A percentile compares a stretch with the other conserved stretches of the same genome.
Evolutionary conservation across 2,888 invertebrate genomes (phyloP).

Genomic region (Dolichopus griseipennis): DNA sequence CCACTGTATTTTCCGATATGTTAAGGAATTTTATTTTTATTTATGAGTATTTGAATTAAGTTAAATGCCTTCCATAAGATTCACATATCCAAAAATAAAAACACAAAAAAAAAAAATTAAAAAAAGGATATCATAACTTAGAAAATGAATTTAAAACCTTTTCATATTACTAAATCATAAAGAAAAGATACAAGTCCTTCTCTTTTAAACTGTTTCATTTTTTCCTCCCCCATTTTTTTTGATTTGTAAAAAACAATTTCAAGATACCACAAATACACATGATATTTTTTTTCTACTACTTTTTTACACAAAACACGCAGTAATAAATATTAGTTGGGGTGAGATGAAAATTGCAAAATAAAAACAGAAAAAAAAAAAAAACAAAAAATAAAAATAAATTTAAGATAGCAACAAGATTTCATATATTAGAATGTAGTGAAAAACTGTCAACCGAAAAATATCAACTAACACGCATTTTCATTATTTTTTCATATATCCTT

Average conservation of each 20-base stretch:
- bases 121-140: background rate
- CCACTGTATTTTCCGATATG: too few species aligned
- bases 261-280: background rate
- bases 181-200: background rate
- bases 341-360: too few species aligned
- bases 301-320: too few species aligned
- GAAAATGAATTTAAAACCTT: background rate
- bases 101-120: background rate
- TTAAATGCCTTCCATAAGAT: background rate
- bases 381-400: background rate
- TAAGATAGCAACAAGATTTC: too few species aligned
- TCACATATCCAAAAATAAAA: background rate
- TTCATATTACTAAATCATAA: background rate
- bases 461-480: constrained; percentile 4
- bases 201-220: background rate
- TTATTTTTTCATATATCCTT: background rate
- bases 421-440: background rate
- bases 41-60: too few species aligned
- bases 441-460: constrained; percentile 3
- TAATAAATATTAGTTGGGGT: too few species aligned
- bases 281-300: background rate
- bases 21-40: too few species aligned
- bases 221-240: background rate
- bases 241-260: background rate
- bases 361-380: background rate